Base-by-base conservation (phyloP, 2,888 invertebrate species). In the Synergus laeviventris region DNA sequence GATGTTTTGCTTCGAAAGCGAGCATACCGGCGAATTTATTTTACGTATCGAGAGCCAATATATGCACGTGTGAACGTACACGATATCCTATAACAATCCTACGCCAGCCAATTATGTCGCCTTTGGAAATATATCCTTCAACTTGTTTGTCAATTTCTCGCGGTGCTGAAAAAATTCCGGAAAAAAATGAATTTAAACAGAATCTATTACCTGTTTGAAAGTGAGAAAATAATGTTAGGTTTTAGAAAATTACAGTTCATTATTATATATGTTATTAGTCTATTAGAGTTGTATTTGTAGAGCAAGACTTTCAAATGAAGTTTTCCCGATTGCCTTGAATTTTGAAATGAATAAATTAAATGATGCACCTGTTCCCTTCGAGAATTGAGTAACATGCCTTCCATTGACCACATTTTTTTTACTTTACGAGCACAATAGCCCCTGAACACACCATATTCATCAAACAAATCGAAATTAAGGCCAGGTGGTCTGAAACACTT, bases 381-480 rank as follows among this genome's bases (percentile, higher is more conserved):
- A 42, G 64, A 31, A 64, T 21, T 45, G 21, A 66, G 18, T 66
- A 60, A 31, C 31, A 60, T 39, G 38, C 56, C 24, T 60, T 60
- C 16, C 60, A 60, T 60, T 60, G 16, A 24, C 14, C 16, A 24
- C 31, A 42, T 14, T 24, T 45, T 24, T 45, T 62, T 38, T 45
- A 66, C 14, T 14, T 49, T 8, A 9, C 49, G 49, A 49, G n/a
- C 8, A 49, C 2, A 49, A 49, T 16, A 49, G 66, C 66, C 66
- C 45, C 66, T 42, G 66, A 45, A 7, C n/a, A 16, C 14, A 49
- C n/a, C 49, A n/a, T n/a, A 49, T 49, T n/a, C n/a, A n/a, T 49
- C 49, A 49, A 49, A 49, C 49, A 16, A 45, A 24, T 66, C 66
- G 66, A 39, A 66, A 66, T 66, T 66, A 66, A 21, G 16, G 66